These are phyloP conservation scores for Microcebus tavaratra DNA, from an alignment of 2,113 vertebrate species.

Conservation along the genomic window DNA sequence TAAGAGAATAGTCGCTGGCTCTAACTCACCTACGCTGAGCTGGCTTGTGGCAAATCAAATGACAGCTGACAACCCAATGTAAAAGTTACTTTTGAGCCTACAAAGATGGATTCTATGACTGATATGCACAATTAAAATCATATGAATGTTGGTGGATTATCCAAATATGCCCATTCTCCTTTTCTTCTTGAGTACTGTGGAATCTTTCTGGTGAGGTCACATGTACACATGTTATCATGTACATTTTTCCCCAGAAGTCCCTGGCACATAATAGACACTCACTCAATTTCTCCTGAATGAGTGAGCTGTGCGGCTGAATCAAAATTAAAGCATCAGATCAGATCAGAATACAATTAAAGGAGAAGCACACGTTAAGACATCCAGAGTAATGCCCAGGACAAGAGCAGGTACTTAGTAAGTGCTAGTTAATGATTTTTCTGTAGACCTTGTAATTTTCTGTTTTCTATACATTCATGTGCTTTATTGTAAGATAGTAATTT, in stretches of 20 bases:
- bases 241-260: not conserved
- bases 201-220: not conserved
- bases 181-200: not conserved
- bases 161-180: not conserved
- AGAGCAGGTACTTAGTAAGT: not conserved
- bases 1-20: not conserved
- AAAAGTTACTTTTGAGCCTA: not conserved
- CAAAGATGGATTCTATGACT: not conserved
- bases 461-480: not conserved
- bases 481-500: not conserved
- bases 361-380: not conserved
- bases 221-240: not conserved
- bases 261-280: not conserved
- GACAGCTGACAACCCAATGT: not conserved
- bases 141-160: not conserved
- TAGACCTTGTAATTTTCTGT: not conserved
- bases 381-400: not conserved
- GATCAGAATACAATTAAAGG: not conserved
- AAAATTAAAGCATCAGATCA: not conserved
- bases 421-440: not conserved
- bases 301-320: not conserved
- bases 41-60: not conserved
- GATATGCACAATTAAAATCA: not conserved
- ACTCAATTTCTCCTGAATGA: not conserved
- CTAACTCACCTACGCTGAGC: not conserved